These are phyloP conservation scores for Synergus laeviventris DNA, from an alignment of 2,888 invertebrate genomes.

Conservation along the genomic window DNA sequence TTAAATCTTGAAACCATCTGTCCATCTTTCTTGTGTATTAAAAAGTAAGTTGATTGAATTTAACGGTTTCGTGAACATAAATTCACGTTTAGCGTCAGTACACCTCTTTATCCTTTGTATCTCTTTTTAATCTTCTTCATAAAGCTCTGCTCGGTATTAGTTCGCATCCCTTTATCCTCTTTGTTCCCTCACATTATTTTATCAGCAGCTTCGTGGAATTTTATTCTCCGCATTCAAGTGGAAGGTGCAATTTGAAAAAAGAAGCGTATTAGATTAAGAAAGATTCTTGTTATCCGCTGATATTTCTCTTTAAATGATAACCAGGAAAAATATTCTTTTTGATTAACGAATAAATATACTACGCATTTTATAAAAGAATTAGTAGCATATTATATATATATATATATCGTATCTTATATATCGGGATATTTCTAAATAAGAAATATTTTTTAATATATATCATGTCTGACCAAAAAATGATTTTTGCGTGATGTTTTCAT, in stretches of 20 bases:
- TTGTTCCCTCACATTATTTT: slow-evolving; percentile 12
- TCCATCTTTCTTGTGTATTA: neutral
- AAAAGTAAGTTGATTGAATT: slow-evolving; percentile 7
- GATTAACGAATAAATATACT: no score
- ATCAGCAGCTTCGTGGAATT: slow-evolving; percentile 2
- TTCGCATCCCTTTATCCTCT: slow-evolving; percentile 2
- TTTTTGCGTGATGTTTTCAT: no score
- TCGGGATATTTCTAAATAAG: no score
- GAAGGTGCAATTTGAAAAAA: neutral
- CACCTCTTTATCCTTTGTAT: slow-evolving; percentile 12
- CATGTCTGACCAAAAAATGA: no score
- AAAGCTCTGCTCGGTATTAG: slow-evolving; percentile 7
- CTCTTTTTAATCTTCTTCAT: slow-evolving; percentile 8
- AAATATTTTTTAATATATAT: no score
- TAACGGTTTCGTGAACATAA: slow-evolving; percentile 6
- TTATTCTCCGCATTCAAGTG: neutral
- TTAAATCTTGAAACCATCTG: neutral
- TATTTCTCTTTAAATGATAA: neutral
- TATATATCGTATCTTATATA: no score
- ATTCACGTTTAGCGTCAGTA: slow-evolving; percentile 2
- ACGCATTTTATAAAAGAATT: no score
- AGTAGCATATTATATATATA: no score
- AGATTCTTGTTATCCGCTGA: neutral
- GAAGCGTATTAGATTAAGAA: neutral
- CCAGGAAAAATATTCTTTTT: neutral